Base-by-base conservation (phyloP, 2,113 vertebrate genomes). In the Promerops cafer region DNA sequence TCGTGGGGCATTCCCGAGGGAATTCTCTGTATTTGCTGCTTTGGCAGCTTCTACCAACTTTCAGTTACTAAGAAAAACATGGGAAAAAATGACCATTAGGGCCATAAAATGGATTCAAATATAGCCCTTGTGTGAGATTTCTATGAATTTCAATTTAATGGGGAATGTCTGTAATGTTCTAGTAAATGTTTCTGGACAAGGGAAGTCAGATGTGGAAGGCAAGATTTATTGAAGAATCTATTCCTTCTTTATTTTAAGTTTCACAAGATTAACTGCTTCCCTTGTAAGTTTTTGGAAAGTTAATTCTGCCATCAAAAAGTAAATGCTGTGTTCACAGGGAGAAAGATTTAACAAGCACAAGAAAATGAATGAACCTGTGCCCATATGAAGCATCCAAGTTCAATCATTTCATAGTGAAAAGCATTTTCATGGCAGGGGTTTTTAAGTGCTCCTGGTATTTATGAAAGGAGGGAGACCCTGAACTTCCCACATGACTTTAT, bases 11-110 rank as follows among this genome's bases (percentile, higher is more conserved):
- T 81, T 92, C 94, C 91, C 2, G 1, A 37, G 60, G 60, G 94
- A 92, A 94, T 95, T 93, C 94, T 93, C 60, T 90, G 44, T 90
- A 82, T 87, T 94, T 92, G 91, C 93, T 93, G 56, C 75, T 92
- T 94, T 94, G 95, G 94, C 95, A 94, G 91, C 91, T 93, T 89
- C 47, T 56, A 89, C 72, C 89, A 87, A 93, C 89, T 89, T 95
- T 75, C 72, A 91, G 94, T 87, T 93, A 87, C 86, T 90, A 97
- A 94, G 80, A 86, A 97, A 95, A 96, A 95, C 94, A 97, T 89
- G 80, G 60, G 80, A 3, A 50, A 94, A 94, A 95, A 96, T 90
- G 28, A 81, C 60, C 40, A 94, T 84, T 66, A 93, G 40, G 56
- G 64, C 64, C 69, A 93, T 96, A 93, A 97, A 94, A 91, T 52